Percentiles rank a stretch among this genome's conserved stretches.
Conservation (phyloP, 2,888 invertebrate species). For the Schizotus pectinicornis region DNA sequence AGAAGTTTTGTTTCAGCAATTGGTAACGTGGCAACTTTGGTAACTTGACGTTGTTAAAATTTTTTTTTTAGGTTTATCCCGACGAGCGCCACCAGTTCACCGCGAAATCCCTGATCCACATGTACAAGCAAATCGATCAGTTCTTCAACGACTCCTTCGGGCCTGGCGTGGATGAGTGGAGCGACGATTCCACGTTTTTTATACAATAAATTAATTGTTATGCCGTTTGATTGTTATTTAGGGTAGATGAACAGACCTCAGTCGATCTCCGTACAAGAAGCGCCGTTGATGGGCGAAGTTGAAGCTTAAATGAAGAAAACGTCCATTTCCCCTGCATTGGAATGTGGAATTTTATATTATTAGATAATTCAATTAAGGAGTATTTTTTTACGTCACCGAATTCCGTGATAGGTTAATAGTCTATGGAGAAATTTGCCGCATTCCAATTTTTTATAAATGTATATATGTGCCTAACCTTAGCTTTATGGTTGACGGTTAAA, state of each 20-base stretch:
- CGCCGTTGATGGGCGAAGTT: constrained; percentile 8
- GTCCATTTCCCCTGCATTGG: constrained; percentile 27
- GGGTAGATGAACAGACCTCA: constrained; percentile 2
- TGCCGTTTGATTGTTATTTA: constrained; percentile 5
- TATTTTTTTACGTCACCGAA: constrained; percentile 9
- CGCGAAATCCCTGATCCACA: constrained; percentile 72
- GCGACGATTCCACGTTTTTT: constrained; percentile 57
- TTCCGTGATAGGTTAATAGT: not conserved
- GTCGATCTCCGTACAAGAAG: constrained; percentile 3
- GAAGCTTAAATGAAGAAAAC: constrained; percentile 23
- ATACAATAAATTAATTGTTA: constrained; percentile 40
- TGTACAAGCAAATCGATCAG: constrained; percentile 84
- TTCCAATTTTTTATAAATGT: constrained; percentile 46
- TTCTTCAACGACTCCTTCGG: constrained; percentile 86
- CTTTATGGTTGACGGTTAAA: constrained; percentile 39
- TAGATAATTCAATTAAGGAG: constrained; percentile 5
- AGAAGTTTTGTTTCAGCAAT: constrained; percentile 81
- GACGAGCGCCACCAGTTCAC: constrained; percentile 82
- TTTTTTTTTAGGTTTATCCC: constrained; percentile 74
- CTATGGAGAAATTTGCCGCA: constrained; percentile 14
- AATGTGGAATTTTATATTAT: constrained; percentile 19
- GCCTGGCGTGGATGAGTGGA: constrained; percentile 56
- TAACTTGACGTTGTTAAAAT: not conserved
- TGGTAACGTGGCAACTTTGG: constrained; percentile 64
- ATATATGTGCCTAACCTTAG: constrained; percentile 57